These are phyloP conservation scores for Sebastes reedi DNA, from an alignment of 2,797 vertebrate species.

Conservation along the genomic window DNA sequence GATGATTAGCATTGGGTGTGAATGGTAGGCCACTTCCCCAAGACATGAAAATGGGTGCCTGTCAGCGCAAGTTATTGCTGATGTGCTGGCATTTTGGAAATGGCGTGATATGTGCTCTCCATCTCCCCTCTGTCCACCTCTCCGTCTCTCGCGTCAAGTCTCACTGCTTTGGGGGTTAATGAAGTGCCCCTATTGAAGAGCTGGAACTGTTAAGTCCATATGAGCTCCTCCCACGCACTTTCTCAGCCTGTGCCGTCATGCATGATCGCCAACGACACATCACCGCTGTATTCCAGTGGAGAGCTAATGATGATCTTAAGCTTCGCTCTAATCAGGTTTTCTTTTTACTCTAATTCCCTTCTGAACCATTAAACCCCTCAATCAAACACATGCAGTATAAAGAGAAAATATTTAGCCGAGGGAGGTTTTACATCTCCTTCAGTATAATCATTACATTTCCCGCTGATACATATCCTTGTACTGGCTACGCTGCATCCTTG, in stretches of 20 bases:
- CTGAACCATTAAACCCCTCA: constrained; percentile 1
- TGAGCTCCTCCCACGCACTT: constrained; percentile 30
- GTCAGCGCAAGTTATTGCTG: constrained; percentile 57
- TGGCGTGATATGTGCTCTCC: constrained; percentile 8
- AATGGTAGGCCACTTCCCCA: constrained; percentile 38
- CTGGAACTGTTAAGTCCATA: constrained; percentile 45
- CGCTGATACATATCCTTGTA: not conserved
- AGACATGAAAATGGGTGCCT: constrained; percentile 48
- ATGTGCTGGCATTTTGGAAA: constrained; percentile 65
- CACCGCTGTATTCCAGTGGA: not conserved
- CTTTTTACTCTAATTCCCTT: constrained; percentile 8
- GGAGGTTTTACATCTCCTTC: not conserved
- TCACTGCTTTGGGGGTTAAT: constrained; percentile 69
- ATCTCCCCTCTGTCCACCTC: constrained; percentile 23
- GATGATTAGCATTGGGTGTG: constrained; percentile 40
- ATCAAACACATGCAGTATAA: not conserved
- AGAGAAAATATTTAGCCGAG: not conserved
- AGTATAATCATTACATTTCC: not conserved
- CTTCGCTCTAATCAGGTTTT: constrained; percentile 21
- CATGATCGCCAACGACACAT: constrained; percentile 11
- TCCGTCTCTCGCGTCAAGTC: constrained; percentile 56
- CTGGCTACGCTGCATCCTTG: not conserved
- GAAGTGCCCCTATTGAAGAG: constrained; percentile 65
- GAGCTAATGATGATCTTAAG: constrained; percentile 16
- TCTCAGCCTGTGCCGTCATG: constrained; percentile 26